These are phyloP conservation scores for Alcedo atthis DNA, from an alignment of 2,797 vertebrate genomes.

Conservation along the genomic window DNA sequence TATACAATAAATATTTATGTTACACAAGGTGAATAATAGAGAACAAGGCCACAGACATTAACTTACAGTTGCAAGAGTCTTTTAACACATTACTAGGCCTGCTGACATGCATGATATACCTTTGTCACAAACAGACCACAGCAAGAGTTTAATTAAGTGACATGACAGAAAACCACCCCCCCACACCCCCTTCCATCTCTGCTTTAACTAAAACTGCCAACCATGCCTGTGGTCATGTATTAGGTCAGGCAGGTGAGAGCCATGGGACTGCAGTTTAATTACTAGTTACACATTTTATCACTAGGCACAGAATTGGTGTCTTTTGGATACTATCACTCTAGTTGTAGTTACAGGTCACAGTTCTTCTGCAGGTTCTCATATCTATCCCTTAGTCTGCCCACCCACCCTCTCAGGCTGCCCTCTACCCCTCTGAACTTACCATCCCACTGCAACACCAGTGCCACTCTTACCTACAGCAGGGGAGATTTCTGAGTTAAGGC, in stretches of 20 bases:
- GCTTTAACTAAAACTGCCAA: constrained; percentile 67
- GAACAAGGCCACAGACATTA: constrained; percentile 86
- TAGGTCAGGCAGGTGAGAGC: constrained; percentile 33
- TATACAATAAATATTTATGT: constrained; percentile 89
- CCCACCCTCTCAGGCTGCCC: fast-evolving
- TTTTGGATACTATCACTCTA: not conserved
- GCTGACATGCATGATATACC: constrained; percentile 82
- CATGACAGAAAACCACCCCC: not conserved
- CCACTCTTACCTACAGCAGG: not conserved
- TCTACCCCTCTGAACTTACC: not conserved
- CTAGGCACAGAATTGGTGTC: fast-evolving
- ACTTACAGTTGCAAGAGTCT: constrained; percentile 84
- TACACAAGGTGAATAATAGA: constrained; percentile 86
- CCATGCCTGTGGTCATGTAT: constrained; percentile 47
- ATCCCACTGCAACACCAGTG: not conserved
- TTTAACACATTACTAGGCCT: constrained; percentile 83
- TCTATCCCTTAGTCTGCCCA: not conserved
- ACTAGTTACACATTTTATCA: not conserved
- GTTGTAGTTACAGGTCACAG: not conserved
- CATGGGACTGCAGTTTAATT: not conserved
- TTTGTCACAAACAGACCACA: constrained; percentile 82
- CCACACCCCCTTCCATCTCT: not conserved
- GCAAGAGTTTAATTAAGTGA: constrained; percentile 75
- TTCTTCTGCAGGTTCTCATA: not conserved
- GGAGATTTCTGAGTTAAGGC: not conserved